Percentiles rank a stretch among this genome's conserved stretches.
These are phyloP conservation scores for Cynoglossus semilaevis DNA, from an alignment of 2,113 vertebrate genomes.

Conservation along the genomic window DNA sequence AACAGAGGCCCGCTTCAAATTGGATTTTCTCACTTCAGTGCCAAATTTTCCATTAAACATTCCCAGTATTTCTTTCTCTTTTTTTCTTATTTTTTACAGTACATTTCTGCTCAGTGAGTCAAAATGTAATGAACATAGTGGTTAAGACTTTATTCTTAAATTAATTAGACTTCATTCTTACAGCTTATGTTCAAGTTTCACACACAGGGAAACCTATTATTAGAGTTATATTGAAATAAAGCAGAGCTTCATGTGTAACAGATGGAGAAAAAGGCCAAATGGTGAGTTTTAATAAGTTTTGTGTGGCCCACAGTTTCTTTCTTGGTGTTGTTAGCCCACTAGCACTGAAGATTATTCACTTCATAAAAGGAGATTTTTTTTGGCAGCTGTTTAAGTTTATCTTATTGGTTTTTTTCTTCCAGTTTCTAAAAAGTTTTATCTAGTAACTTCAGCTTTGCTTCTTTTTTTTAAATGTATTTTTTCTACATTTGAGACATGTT, in stretches of 20 bases:
- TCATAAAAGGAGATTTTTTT: too few species aligned
- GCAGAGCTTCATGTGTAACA: slow-evolving; percentile 4
- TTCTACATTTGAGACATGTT: too few species aligned
- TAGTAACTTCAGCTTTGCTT: too few species aligned
- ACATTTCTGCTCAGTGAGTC: slow-evolving; percentile 57
- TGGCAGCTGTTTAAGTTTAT: too few species aligned
- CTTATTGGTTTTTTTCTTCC: too few species aligned
- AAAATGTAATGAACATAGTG: slow-evolving; percentile 44
- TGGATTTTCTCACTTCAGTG: slow-evolving; percentile 66
- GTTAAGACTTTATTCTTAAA: slow-evolving; percentile 36
- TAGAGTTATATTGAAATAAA: slow-evolving; percentile 33
- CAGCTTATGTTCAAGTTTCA: too few species aligned
- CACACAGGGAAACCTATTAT: slow-evolving; percentile 1
- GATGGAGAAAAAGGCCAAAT: too few species aligned
- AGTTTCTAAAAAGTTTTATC: too few species aligned
- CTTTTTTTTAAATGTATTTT: too few species aligned
- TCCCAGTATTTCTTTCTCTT: slow-evolving; percentile 38
- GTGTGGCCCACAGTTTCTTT: too few species aligned
- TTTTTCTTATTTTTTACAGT: slow-evolving; percentile 49
- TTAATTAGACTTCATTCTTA: background rate
- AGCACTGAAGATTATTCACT: too few species aligned
- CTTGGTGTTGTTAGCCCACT: too few species aligned
- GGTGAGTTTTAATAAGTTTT: background rate
- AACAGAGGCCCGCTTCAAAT: slow-evolving; percentile 63
- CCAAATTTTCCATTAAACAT: slow-evolving; percentile 59